Base-by-base conservation (phyloP, 1,140 invertebrate species). In the Chionoecetes opilio region DNA sequence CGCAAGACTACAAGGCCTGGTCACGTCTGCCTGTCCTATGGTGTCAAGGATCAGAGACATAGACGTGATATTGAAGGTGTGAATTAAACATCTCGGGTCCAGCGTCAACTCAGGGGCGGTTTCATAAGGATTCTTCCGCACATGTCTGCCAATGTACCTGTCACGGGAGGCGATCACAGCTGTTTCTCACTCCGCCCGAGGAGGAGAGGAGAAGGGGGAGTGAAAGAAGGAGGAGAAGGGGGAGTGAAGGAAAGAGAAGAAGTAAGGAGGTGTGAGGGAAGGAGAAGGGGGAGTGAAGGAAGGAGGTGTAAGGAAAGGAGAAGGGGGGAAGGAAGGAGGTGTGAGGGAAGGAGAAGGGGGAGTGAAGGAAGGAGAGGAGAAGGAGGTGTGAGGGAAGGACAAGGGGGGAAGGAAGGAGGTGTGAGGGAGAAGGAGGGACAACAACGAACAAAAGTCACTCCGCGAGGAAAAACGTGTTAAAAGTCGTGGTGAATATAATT, bases 61-160 rank as follows among this genome's bases (percentile, higher is more conserved):
- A 5, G 1, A 75, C 21, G 63, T n/a, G 26, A 75, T 21, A 75
- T 75, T 75, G 21, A n/a, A 75, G 63, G 63, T 1, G 6, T 11
- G 63, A 75, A 21, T 75, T 75, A 26, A n/a, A 5, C 8, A 21
- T n/a, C 63, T 75, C 63, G 63, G 63, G 11, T 26, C n/a, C 11
- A 32, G 63, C 63, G 93, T 89, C 93, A 94, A 94, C 93, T 94
- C 9, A 26, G n/a, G 32, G 8, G 32, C 14, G 93, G 82, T 35
- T 38, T 87, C 93, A 94, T 90, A 87, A 94, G 93, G 63, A 75
- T 53, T 94, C 93, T 90, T 82, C 93, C 87, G 93, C 93, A 94
- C 93, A 94, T 94, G 93, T 94, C 93, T 94, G 93, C 93, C 93
- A 90, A 90, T 94, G 93, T 94, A 90, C 93, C 87, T 94, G 93